These are phyloP conservation scores for Chalcosyrphus nemorum DNA, from an alignment of 2,888 invertebrate species.

Conservation along the genomic window DNA sequence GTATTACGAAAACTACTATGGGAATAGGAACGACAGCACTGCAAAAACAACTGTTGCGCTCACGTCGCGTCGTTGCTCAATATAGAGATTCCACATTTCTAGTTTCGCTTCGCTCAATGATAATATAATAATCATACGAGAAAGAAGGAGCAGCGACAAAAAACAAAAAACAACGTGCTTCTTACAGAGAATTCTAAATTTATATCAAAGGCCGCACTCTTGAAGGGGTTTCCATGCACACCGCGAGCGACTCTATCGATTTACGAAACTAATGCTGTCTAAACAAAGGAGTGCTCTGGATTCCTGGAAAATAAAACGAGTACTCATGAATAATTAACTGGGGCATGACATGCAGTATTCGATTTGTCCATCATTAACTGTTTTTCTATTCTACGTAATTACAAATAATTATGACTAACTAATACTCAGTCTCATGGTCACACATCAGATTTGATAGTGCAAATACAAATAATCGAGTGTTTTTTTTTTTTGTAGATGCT, in stretches of 20 bases:
- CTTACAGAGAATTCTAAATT: not conserved
- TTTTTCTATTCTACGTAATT: not conserved
- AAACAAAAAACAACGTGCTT: not conserved
- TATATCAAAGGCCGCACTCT: not conserved
- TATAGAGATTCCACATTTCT: no score
- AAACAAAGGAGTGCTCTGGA: not conserved
- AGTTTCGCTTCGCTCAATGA: no score
- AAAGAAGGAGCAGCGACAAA: not conserved
- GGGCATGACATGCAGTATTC: conserved; percentile 15
- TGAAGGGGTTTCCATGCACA: not conserved
- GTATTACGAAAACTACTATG: no score
- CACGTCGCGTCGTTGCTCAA: no score
- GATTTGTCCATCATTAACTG: not conserved
- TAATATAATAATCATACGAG: not conserved
- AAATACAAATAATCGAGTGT: not conserved
- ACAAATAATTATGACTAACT: not conserved
- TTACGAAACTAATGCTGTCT: not conserved
- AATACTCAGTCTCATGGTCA: not conserved
- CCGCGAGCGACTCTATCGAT: conserved; percentile 9
- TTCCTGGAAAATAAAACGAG: not conserved
- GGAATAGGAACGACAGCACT: no score
- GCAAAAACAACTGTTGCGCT: no score
- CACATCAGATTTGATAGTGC: not conserved
- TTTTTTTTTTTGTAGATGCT: no score
- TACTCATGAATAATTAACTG: not conserved